Percentiles rank a stretch among this genome's conserved stretches.
Evolutionary conservation across 1,140 invertebrate species (phyloP).

Genomic region (Drosophila jambulina): DNA sequence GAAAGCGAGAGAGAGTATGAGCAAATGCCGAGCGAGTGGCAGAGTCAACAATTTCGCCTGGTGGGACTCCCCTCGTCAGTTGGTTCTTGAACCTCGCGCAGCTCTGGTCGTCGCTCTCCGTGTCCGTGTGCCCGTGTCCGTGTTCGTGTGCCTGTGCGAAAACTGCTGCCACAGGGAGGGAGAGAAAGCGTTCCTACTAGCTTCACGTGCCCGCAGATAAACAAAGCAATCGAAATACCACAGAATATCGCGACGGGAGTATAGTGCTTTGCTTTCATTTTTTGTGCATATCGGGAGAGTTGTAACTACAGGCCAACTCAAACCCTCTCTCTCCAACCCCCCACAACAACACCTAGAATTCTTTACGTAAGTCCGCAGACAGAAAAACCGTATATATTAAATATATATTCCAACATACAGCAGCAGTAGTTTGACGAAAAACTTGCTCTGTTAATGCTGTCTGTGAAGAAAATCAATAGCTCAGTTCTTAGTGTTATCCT

Average conservation of each 20-base stretch:
- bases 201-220: slow-evolving; percentile 70
- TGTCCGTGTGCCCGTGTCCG: slow-evolving; percentile 18
- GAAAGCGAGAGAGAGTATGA: slow-evolving; percentile 26
- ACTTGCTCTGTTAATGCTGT: slow-evolving; percentile 35
- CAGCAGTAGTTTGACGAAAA: slow-evolving; percentile 12
- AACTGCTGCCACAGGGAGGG: slow-evolving; percentile 17
- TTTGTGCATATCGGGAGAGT: slow-evolving; percentile 16
- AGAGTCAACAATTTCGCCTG: slow-evolving; percentile 40
- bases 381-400: slow-evolving; percentile 6
- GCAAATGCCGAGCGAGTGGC: slow-evolving; percentile 29
- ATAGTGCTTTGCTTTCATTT: slow-evolving; percentile 25
- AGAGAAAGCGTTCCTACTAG: slow-evolving; percentile 33
- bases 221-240: slow-evolving; percentile 43
- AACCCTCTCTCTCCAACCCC: slow-evolving; percentile 4
- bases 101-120: slow-evolving; percentile 52
- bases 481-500: slow-evolving; percentile 30
- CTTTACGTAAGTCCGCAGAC: slow-evolving; percentile 50
- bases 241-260: slow-evolving; percentile 15
- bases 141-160: slow-evolving; percentile 17
- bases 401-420: not conserved
- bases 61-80: slow-evolving; percentile 61
- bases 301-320: not conserved
- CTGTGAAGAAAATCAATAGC: slow-evolving; percentile 74
- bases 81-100: slow-evolving; percentile 67
- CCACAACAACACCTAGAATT: slow-evolving; percentile 14